These are phyloP conservation scores for Thecocarcelia acutangulata DNA, from an alignment of 2,888 invertebrate genomes.

Conservation along the genomic window DNA sequence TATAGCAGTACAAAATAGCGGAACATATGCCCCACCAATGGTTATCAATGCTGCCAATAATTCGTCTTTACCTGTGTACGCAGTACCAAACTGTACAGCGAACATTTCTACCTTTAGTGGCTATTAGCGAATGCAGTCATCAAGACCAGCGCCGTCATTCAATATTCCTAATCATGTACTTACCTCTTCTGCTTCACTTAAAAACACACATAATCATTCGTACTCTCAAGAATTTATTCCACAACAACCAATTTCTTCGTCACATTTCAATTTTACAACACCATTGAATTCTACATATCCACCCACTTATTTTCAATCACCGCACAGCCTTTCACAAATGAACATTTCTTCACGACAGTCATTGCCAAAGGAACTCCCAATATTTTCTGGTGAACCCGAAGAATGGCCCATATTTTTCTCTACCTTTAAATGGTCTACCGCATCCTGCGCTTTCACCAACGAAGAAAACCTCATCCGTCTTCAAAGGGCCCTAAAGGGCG, in stretches of 20 bases:
- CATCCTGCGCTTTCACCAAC: constrained; percentile 22
- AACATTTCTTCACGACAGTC: constrained; percentile 27
- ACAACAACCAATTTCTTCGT: constrained; percentile 2
- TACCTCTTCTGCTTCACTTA: neutral
- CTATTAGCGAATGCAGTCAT: neutral
- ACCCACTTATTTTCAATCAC: neutral
- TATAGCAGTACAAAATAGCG: constrained; percentile 19
- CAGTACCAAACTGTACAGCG: constrained; percentile 1
- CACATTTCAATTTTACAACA: neutral
- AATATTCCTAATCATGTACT: neutral
- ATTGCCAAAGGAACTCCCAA: constrained; percentile 35
- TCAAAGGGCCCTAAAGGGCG: constrained; percentile 19
- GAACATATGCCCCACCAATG: constrained; percentile 8
- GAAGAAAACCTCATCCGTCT: constrained; percentile 37
- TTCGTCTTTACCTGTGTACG: constrained; percentile 10
- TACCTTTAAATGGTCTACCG: constrained; percentile 29
- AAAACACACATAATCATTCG: constrained; percentile 8
- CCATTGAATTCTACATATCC: neutral
- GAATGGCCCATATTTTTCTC: constrained; percentile 40
- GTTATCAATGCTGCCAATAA: neutral
- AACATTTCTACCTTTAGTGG: constrained; percentile 22
- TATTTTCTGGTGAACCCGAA: constrained; percentile 40
- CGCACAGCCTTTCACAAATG: constrained; percentile 5
- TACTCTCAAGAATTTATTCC: constrained; percentile 13
- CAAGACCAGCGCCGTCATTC: neutral